These are phyloP conservation scores for Dascillus cervinus DNA, from an alignment of 2,888 invertebrate species.

Conservation along the genomic window DNA sequence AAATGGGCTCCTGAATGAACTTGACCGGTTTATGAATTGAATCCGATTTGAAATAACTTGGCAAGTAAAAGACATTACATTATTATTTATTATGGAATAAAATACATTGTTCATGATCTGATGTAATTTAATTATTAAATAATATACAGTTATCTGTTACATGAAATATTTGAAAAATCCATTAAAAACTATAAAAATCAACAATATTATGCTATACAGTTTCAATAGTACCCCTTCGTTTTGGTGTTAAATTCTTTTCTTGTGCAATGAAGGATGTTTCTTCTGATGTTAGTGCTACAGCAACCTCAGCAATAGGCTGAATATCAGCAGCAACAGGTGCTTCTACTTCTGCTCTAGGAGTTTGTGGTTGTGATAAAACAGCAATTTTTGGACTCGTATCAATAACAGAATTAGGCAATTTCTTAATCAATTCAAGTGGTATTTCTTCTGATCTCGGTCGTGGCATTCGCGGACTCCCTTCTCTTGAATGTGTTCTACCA, in stretches of 20 bases:
- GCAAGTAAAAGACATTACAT: no score
- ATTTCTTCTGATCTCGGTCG: conserved; percentile 73
- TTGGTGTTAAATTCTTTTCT: conserved; percentile 35
- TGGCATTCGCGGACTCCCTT: conserved; percentile 64
- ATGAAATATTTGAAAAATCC: no score
- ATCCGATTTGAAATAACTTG: no score
- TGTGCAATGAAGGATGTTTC: conserved; percentile 73
- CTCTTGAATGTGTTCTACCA: conserved; percentile 51
- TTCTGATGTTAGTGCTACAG: conserved; percentile 47
- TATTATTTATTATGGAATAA: no score
- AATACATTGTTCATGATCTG: no score
- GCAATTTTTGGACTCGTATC: conserved; percentile 39
- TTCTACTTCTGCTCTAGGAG: conserved; percentile 28
- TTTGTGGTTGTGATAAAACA: conserved; percentile 41
- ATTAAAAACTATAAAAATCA: not conserved
- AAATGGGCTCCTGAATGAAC: no score
- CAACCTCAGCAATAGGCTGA: conserved; percentile 24
- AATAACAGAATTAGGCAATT: conserved; percentile 46
- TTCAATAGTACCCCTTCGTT: conserved; percentile 44
- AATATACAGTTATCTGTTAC: no score
- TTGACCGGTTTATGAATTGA: no score
- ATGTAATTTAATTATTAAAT: no score
- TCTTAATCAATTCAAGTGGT: conserved; percentile 69
- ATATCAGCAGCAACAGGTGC: conserved; percentile 14
- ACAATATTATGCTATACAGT: conserved; percentile 38